Conservation (phyloP, 2,113 vertebrate species). For the Zosterops borbonicus region DNA sequence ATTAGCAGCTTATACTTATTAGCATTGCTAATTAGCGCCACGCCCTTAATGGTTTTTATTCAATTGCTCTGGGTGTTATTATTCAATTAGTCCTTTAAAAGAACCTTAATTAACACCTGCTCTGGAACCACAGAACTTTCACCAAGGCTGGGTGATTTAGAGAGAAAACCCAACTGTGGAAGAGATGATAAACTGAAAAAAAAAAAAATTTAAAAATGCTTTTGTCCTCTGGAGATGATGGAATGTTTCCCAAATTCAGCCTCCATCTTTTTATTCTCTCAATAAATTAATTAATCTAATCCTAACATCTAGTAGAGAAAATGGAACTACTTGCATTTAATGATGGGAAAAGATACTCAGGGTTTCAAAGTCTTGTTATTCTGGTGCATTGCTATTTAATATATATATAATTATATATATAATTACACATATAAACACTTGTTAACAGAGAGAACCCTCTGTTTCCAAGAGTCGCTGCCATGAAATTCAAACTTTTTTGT, state of each 20-base stretch:
- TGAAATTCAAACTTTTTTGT: background rate
- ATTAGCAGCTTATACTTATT: background rate
- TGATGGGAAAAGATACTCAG: rapidly evolving
- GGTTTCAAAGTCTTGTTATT: background rate
- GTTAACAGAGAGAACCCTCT: background rate
- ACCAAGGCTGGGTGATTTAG: background rate
- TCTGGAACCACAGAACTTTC: background rate
- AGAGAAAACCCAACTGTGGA: background rate
- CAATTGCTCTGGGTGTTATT: background rate
- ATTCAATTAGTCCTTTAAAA: background rate
- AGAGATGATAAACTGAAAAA: background rate
- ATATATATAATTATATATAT: background rate
- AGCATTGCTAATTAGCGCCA: background rate
- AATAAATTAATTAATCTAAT: background rate
- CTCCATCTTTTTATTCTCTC: background rate
- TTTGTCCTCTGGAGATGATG: background rate
- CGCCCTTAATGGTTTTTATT: background rate
- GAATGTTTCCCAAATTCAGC: background rate
- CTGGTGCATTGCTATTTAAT: background rate
- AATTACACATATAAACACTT: background rate
- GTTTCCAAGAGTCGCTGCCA: background rate
- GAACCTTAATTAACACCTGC: background rate
- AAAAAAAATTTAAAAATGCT: background rate
- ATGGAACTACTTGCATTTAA: background rate
- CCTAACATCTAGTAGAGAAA: background rate